Conservation (phyloP, 2,113 vertebrate genomes). For the Rhineura floridana region DNA sequence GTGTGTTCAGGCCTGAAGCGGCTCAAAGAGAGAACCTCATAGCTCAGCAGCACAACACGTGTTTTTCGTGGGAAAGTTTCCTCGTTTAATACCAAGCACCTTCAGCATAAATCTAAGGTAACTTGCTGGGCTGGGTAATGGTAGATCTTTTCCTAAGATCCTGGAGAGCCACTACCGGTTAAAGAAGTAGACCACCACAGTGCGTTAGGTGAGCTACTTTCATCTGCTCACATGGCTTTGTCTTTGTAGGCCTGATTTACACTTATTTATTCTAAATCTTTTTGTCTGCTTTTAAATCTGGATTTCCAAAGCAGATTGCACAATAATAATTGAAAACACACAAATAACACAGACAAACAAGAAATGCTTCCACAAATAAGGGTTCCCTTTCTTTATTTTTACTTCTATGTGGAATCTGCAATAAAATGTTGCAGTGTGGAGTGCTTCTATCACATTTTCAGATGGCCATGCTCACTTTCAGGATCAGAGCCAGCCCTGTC, state of each 20-base stretch:
- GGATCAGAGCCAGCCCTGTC: not conserved
- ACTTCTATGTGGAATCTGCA: no score
- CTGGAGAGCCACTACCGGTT: not conserved
- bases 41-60: not conserved
- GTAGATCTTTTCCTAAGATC: not conserved
- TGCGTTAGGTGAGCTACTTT: not conserved
- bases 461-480: not conserved
- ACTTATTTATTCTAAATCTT: not conserved
- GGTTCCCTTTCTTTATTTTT: not conserved
- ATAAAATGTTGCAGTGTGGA: not conserved
- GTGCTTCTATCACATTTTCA: not conserved
- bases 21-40: not conserved
- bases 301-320: not conserved
- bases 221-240: not conserved
- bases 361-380: no score
- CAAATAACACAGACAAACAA: not conserved
- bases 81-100: not conserved
- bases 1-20: not conserved
- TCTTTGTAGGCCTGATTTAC: not conserved
- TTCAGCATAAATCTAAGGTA: not conserved
- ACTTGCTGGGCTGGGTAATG: not conserved
- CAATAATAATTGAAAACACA: not conserved
- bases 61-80: not conserved
- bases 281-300: not conserved
- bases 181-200: no score